These are phyloP conservation scores for Ametastegia equiseti DNA, from an alignment of 2,888 invertebrate genomes.

Conservation along the genomic window DNA sequence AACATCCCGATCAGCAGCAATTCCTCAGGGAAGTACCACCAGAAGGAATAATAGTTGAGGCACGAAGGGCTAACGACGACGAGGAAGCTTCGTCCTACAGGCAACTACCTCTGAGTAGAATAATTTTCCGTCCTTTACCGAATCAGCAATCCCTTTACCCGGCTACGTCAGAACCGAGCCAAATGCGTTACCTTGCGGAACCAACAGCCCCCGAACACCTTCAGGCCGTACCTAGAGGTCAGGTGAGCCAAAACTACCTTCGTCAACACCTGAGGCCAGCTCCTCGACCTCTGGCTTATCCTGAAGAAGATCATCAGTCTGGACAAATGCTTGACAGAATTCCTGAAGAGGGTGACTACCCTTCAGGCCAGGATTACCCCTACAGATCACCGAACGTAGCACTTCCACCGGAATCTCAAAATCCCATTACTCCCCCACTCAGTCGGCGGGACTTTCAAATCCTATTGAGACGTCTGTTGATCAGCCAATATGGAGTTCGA, in stretches of 20 bases:
- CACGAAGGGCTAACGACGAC: constrained; percentile 56
- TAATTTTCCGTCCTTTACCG: constrained; percentile 63
- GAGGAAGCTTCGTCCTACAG: constrained; percentile 65
- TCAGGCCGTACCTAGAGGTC: constrained; percentile 61
- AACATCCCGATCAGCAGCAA: constrained; percentile 63
- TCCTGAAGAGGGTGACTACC: constrained; percentile 67
- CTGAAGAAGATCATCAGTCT: constrained; percentile 59
- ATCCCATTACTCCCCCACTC: constrained; percentile 83
- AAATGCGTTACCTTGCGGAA: constrained; percentile 70
- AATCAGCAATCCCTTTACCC: constrained; percentile 65
- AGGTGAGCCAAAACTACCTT: constrained; percentile 60
- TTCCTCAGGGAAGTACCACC: constrained; percentile 65
- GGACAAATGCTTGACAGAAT: constrained; percentile 49
- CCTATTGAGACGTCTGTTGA: constrained; percentile 82
- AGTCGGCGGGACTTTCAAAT: constrained; percentile 85
- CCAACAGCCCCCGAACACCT: constrained; percentile 63
- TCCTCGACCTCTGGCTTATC: constrained; percentile 59
- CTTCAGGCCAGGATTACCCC: constrained; percentile 65
- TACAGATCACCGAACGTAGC: constrained; percentile 63
- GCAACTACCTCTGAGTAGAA: constrained; percentile 63
- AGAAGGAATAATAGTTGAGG: constrained; percentile 63
- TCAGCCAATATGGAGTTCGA: constrained; percentile 78
- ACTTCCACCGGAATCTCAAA: constrained; percentile 77
- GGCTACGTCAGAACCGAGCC: constrained; percentile 64
- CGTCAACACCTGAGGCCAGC: constrained; percentile 60